A percentile compares a stretch with the other conserved stretches of the same genome.
phyloP scores from a whole-genome alignment of 2,888 invertebrate genomes.

The Lasioglossum marginatum region DNA sequence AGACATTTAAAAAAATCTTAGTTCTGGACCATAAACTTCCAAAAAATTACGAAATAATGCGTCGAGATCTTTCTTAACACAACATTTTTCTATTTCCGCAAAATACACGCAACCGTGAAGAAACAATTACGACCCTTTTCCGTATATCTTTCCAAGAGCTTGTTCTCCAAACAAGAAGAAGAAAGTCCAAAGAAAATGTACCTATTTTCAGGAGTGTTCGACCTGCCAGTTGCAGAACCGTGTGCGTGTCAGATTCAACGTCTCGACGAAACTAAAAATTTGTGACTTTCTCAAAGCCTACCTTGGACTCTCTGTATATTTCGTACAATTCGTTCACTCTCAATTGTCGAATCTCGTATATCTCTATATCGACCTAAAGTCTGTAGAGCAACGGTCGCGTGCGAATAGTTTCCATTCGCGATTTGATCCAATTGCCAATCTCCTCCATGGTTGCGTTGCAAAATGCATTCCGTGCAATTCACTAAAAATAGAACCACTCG shows the following conservation, averaged over 20 bases:
- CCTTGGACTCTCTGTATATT: background rate
- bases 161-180: background rate
- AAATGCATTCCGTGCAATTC: background rate
- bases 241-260: background rate
- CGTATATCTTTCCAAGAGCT: background rate
- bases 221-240: background rate
- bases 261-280: background rate
- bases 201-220: background rate
- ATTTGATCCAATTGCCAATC: constrained; percentile 59
- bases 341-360: background rate
- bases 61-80: background rate
- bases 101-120: background rate
- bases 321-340: background rate
- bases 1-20: too few species aligned
- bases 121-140: background rate
- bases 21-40: too few species aligned
- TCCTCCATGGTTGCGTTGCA: constrained; percentile 57
- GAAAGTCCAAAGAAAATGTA: background rate
- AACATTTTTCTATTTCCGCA: background rate
- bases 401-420: constrained; percentile 38
- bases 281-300: background rate
- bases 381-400: constrained; percentile 22
- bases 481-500: constrained; percentile 7
- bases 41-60: too few species aligned
- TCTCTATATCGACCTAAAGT: background rate